phyloP scores from a whole-genome alignment of 1,140 invertebrate species.

The Trachymyrmex septentrionalis region DNA sequence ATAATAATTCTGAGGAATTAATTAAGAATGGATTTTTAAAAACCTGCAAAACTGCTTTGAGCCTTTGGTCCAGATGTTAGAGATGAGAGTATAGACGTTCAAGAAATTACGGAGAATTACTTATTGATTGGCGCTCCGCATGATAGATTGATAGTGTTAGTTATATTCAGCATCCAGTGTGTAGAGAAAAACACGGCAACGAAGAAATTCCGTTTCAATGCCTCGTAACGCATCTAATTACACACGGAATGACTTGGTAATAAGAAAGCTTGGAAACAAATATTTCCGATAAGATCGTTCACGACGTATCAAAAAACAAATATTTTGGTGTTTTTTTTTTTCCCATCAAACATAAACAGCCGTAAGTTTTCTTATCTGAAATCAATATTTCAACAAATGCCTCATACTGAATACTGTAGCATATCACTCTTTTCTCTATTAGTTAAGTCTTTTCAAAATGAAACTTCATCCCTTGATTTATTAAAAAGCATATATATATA shows the following conservation, averaged over 20 bases:
- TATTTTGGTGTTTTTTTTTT: not conserved
- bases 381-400: constrained; percentile 18
- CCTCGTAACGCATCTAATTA: constrained; percentile 32
- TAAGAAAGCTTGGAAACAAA: not conserved
- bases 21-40: constrained; percentile 3
- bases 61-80: not conserved
- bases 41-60: not conserved
- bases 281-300: constrained; percentile 1
- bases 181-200: not conserved
- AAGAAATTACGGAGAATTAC: constrained; percentile 37
- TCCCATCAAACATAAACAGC: not conserved
- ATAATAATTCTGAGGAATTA: not conserved
- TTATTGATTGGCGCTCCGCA: not conserved
- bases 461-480: not conserved
- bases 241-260: not conserved
- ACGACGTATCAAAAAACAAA: not conserved
- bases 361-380: constrained; percentile 7
- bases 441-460: not conserved
- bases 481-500: not conserved
- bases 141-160: not conserved
- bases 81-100: constrained; percentile 13
- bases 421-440: not conserved
- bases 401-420: not conserved
- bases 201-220: constrained; percentile 20
- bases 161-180: not conserved